Base-by-base conservation (phyloP, 1,140 invertebrate species). In the Drosophila takahashii region DNA sequence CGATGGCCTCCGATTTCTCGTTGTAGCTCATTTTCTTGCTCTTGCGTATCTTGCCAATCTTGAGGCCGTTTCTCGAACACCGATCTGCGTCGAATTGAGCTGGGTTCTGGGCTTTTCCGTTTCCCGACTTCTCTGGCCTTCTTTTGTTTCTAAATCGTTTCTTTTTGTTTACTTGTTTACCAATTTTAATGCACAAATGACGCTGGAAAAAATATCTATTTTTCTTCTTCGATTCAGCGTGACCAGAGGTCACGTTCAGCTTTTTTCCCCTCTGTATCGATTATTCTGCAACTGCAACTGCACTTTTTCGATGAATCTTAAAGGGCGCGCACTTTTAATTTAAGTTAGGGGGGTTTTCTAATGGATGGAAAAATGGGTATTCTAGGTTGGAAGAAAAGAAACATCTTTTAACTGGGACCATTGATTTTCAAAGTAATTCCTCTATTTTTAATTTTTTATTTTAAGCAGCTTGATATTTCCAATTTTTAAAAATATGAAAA, bases 21-120 rank as follows among this genome's bases (percentile, higher is more conserved):
- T 91, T 92, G 60, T 87, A 92, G 65, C 90, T 92, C 90, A 92
- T 92, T 86, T 90, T 92, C 66, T 94, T 93, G 94, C 91, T 95
- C 95, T 93, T 97, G 52, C 94, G 93, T 95, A 92, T 95, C 95
- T 93, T 96, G 96, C 84, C 96, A 93, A 90, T 95, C 94, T 91
- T 90, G 83, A 89, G 77, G 90, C 90, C 77, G 80, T 90, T 83
- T 65, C 57, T 62, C 32, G 26, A 37, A n/a, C 56, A n/a, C 56
- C 59, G 26, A 56, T 58, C 16, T 62, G 53, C 15, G 34, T 59
- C 29, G 18, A 34, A 51, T 10, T 18, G 9, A 34, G 10, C 22
- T 22, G 22, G 22, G 22, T 22, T 1, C 1, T 22, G 22, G 22
- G 22, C n/a, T 22, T 1, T 1, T 22, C 22, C 22, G 18, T 18